phyloP scores from a whole-genome alignment of 2,113 vertebrate genomes.

The Rynchops niger region DNA sequence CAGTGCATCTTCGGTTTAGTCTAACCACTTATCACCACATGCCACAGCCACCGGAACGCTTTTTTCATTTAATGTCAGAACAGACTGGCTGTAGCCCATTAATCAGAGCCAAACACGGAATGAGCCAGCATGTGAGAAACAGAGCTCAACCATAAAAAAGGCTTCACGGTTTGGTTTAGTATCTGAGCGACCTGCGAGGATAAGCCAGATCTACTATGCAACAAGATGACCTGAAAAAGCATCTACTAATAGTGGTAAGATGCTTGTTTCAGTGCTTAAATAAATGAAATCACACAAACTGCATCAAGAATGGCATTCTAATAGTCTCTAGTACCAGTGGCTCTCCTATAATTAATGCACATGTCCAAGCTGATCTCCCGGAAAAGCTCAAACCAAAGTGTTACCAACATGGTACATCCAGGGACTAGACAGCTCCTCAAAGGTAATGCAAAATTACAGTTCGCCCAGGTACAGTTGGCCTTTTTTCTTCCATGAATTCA shows the following conservation, averaged over 20 bases:
- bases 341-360: not conserved
- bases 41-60: constrained; percentile 17
- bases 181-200: not conserved
- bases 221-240: not conserved
- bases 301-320: not conserved
- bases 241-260: not conserved
- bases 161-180: not conserved
- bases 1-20: constrained; percentile 42
- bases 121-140: not conserved
- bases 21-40: constrained; percentile 61
- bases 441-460: not conserved
- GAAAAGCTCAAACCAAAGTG: not conserved
- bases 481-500: not conserved
- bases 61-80: constrained; percentile 27
- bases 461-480: not conserved
- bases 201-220: not conserved
- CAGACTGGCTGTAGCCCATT: not conserved
- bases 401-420: not conserved
- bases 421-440: not conserved
- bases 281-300: not conserved
- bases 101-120: constrained; percentile 18
- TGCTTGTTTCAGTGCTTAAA: not conserved
- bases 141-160: not conserved
- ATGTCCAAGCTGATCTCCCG: not conserved
- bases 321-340: not conserved